phyloP scores from a whole-genome alignment of 2,797 vertebrate genomes.

The Antrozous pallidus region DNA sequence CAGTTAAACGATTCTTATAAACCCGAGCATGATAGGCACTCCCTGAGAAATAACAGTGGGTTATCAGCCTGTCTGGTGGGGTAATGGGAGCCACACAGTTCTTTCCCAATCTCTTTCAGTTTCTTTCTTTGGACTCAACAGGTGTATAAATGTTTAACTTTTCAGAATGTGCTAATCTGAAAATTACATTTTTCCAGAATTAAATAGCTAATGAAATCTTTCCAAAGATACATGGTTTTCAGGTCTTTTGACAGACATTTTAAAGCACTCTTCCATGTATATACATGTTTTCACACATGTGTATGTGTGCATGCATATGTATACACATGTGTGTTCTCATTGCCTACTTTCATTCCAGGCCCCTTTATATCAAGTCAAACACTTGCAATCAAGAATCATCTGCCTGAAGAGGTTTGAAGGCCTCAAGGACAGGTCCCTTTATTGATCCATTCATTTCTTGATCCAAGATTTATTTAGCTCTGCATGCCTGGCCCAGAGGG shows the following conservation, averaged over 20 bases:
- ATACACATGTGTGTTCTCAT: neutral
- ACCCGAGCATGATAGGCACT: neutral
- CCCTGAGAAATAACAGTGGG: neutral
- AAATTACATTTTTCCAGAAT: neutral
- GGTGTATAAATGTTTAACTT: neutral
- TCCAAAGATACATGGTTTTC: neutral
- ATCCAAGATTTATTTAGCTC: neutral
- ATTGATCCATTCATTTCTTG: too few species aligned
- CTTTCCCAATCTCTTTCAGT: neutral
- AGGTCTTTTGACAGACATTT: neutral
- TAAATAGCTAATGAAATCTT: neutral
- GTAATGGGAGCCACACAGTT: neutral
- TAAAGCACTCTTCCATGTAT: neutral
- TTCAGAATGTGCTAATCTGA: neutral
- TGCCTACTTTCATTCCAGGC: neutral
- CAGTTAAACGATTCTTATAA: neutral
- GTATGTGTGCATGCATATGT: neutral
- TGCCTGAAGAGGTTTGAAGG: neutral
- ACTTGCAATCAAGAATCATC: neutral
- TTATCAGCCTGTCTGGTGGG: too few species aligned
- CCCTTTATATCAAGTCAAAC: neutral
- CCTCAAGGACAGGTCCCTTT: neutral
- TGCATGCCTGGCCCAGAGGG: accelerated
- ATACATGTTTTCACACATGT: too few species aligned
- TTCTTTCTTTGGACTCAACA: neutral